Evolutionary conservation across 2,888 invertebrate species (phyloP), one percentile per base, ranked within the genome.

Genomic region (Leucania comma): DNA sequence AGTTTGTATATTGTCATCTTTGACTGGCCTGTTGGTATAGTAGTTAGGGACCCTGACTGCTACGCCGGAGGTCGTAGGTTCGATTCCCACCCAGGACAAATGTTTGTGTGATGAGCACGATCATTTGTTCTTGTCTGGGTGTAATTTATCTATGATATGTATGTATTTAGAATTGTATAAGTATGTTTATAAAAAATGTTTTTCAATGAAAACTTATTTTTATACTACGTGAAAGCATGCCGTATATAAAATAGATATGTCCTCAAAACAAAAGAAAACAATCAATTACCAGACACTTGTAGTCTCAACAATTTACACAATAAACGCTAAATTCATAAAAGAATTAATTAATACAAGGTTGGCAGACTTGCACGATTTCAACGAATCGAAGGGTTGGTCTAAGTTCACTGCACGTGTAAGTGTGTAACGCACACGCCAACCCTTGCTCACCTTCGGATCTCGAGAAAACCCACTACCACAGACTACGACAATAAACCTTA

Each of bases 361-460:
- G 72, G 57, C 60, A 32, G 48, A 66, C 38, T 59, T 63, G 78
- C 29, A 58, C 63, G 48, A 73, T 74, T 89, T 86, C 85, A 78
- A 80, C 76, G 86, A 86, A 88, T 73, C 83, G 80, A 86, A 91
- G 92, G 92, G 92, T 90, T 85, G 88, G 80, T 82, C 81, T 78
- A 75, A 76, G 75, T 72, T 72, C 84, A 73, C 60, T 77, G 65
- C 81, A 84, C 76, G n/a, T 68, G 72, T 93, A 93, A 93, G 84
- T 72, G n/a, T 68, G 72, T 93, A 93, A 93, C 93, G 93, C 92
- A 93, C 86, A 69, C 69, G 42, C 80, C 86, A 74, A 81, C 90
- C 91, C 92, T 87, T 70, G 91, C 82, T 93, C 87, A 92, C 93
- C 92, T 93, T 94, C 91, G 70, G 69, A 32, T 48, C 78, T 85